Conservation (phyloP, 2,113 vertebrate species). For the Tenrec ecaudatus region DNA sequence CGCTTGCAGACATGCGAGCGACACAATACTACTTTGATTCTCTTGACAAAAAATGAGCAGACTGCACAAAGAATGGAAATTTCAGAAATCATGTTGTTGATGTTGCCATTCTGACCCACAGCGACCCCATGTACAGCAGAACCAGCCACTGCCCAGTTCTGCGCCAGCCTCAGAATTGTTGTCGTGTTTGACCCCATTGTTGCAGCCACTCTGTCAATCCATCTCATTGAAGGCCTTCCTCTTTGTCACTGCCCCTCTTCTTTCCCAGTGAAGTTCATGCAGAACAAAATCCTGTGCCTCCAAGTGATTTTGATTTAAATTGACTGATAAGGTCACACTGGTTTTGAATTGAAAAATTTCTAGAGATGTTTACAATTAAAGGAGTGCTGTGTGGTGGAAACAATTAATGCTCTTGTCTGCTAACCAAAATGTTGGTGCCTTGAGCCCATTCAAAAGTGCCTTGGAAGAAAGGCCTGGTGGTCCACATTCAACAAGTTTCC, state of each 20-base stretch:
- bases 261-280: too few species aligned
- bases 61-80: neutral
- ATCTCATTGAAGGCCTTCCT: too few species aligned
- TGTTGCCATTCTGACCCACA: too few species aligned
- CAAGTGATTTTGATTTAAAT: conserved; percentile 4
- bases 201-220: too few species aligned
- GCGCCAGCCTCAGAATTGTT: too few species aligned
- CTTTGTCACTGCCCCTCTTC: too few species aligned
- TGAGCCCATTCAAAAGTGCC: neutral
- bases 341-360: neutral
- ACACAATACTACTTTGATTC: neutral
- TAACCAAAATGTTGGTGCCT: neutral
- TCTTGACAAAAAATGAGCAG: neutral
- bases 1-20: neutral
- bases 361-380: neutral
- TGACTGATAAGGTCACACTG: neutral
- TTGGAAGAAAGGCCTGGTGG: neutral
- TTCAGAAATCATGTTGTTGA: neutral
- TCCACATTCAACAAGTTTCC: neutral
- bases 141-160: too few species aligned
- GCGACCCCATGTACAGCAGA: too few species aligned
- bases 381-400: neutral
- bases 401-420: neutral
- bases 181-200: too few species aligned
- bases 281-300: neutral